phyloP scores from a whole-genome alignment of 2,888 invertebrate genomes.

The Drosophila mimetica region DNA sequence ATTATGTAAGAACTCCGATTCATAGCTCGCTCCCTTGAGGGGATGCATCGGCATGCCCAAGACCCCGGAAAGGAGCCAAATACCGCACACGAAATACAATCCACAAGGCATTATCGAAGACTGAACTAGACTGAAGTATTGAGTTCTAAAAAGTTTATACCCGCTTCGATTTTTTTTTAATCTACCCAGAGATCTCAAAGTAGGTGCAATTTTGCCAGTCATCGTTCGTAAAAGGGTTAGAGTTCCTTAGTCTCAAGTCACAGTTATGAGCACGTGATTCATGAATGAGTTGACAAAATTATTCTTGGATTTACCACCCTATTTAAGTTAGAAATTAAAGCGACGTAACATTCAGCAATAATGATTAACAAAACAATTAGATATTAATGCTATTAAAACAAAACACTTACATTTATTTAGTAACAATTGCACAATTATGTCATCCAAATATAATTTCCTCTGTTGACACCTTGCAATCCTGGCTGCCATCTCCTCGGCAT shows the following conservation, averaged over 20 bases:
- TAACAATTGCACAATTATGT: conserved; percentile 16
- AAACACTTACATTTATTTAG: background rate
- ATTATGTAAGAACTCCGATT: conserved; percentile 21
- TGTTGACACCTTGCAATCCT: conserved; percentile 32
- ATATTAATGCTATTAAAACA: background rate
- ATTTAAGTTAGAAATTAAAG: background rate
- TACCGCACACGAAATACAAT: conserved; percentile 3
- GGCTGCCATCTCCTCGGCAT: conserved; percentile 17
- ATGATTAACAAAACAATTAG: no score
- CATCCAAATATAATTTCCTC: conserved; percentile 22
- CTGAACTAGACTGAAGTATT: conserved; percentile 2
- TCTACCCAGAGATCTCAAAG: background rate
- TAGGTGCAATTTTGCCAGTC: background rate
- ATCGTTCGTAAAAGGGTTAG: conserved; percentile 10
- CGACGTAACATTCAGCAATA: background rate
- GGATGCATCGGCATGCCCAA: background rate
- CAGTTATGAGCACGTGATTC: background rate
- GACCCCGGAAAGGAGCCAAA: conserved; percentile 5
- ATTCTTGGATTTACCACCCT: background rate
- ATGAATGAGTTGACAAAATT: conserved; percentile 12
- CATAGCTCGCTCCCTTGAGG: background rate
- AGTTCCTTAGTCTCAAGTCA: background rate
- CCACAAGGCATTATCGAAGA: conserved; percentile 16
- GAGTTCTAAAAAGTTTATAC: background rate
- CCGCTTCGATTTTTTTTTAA: background rate